Base-by-base conservation (phyloP, 2,113 vertebrate genomes). In the Chunga burmeisteri region DNA sequence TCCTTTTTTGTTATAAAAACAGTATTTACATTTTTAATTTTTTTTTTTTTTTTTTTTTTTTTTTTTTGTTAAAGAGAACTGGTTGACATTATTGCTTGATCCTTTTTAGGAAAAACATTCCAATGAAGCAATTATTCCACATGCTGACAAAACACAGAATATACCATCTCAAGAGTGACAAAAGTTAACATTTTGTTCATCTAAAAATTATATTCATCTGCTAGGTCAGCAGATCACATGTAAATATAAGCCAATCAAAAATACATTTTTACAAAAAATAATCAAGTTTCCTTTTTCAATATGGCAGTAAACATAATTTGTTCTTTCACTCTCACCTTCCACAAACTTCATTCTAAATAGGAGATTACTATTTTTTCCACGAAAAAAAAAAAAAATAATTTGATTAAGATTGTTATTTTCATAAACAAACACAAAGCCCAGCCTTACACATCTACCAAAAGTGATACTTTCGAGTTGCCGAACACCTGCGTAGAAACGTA, bases 61-160 rank as follows among this genome's bases (percentile, higher is more conserved):
- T 68, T 88, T 70, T 59, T 63, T 93, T 72, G 71, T 93, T 63
- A 9, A 95, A 96, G 97, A 86, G 90, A 94, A 88, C 52, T 86
- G 97, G 91, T 97, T 94, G 94, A 91, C 86, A 75, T 98, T 98
- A 98, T 98, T 98, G 98, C 98, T 98, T 97, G 89, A 91, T 96
- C 88, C 5, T 91, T 93, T 84, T 90, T 85, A 97, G 79, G 58
- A 93, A 77, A 59, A 91, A 94, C 32, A 29, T 58, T 94, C 88
- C 82, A 71, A n/a, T 46, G 79, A 88, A 92, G 86, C 65, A 53
- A 53, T 81, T 62, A 40, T 25, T 86, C 90, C 84, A 93, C 78
- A 85, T 95, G 95, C 96, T 46, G 95, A 77, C 87, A 81, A 26
- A 78, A 75, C 91, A 65, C 63, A 40, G 58, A 34, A 88, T 81